Conservation (phyloP, 2,888 invertebrate genomes). For the Escarpia spicata region DNA sequence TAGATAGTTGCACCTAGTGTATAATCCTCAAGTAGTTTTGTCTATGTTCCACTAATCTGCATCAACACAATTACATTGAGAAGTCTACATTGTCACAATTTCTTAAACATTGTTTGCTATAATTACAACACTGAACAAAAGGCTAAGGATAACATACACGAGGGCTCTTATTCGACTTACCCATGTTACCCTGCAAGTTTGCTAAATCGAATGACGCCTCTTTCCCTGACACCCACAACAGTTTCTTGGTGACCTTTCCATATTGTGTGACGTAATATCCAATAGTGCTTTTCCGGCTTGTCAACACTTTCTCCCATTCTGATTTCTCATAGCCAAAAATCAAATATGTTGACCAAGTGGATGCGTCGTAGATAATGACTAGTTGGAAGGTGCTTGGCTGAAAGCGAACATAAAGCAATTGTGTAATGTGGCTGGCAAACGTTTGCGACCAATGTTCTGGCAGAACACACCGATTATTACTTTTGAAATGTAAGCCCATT, state of each 20-base stretch:
- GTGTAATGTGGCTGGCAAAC: background rate
- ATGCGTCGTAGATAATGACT: background rate
- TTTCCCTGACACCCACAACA: background rate
- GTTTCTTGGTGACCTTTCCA: background rate
- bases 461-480: no score
- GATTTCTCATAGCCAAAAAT: background rate
- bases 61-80: no score
- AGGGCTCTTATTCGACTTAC: background rate
- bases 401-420: background rate
- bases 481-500: no score
- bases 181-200: background rate
- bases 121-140: no score
- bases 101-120: no score
- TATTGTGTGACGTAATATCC: background rate
- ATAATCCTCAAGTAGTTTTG: no score
- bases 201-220: slow-evolving; percentile 3
- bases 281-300: background rate
- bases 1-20: no score
- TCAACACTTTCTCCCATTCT: background rate
- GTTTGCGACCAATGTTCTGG: no score
- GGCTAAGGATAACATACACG: background rate
- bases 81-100: no score
- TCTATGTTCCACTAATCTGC: no score
- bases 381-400: slow-evolving; percentile 9
- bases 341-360: background rate